Percentiles rank a stretch among this genome's conserved stretches.
phyloP scores from a whole-genome alignment of 2,888 invertebrate species.

The Sepiola atlantica region DNA sequence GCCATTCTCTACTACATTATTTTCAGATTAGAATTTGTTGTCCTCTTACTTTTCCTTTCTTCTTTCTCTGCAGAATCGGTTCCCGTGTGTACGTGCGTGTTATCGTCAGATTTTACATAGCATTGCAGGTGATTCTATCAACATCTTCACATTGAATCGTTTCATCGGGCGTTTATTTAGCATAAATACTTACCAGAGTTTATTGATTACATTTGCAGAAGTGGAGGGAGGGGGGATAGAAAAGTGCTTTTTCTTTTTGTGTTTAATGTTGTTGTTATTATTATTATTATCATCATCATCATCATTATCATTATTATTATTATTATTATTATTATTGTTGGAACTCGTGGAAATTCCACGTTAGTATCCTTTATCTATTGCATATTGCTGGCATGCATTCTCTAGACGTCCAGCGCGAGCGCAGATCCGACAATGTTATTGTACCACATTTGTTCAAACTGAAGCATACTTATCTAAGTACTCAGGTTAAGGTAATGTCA shows the following conservation, averaged over 20 bases:
- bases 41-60: not conserved
- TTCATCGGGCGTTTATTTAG: not conserved
- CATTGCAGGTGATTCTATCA: not conserved
- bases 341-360: too few species aligned
- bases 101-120: not conserved
- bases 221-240: too few species aligned
- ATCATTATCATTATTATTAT: too few species aligned
- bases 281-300: too few species aligned
- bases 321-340: too few species aligned
- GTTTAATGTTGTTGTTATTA: not conserved
- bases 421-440: too few species aligned
- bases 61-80: not conserved
- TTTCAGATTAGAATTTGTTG: not conserved
- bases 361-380: too few species aligned
- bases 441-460: too few species aligned
- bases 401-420: too few species aligned
- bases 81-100: not conserved
- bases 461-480: too few species aligned
- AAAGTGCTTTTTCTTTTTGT: not conserved
- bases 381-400: too few species aligned
- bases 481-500: too few species aligned
- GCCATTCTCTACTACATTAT: conserved; percentile 10
- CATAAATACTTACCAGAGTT: not conserved
- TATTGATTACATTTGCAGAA: not conserved
- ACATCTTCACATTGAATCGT: not conserved